These are phyloP conservation scores for Kradibia gibbosae DNA, from an alignment of 1,140 invertebrate species.

Conservation along the genomic window DNA sequence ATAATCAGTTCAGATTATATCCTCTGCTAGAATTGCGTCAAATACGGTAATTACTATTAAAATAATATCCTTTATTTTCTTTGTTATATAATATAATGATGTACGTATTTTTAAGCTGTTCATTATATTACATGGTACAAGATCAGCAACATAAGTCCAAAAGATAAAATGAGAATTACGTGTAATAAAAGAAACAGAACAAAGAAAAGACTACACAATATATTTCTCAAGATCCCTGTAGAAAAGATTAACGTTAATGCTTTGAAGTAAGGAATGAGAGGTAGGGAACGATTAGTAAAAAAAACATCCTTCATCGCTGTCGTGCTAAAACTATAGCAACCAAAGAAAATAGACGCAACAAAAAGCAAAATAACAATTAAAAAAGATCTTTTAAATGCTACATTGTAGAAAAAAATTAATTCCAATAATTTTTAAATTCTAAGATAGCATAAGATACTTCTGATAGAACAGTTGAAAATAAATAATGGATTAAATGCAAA, in stretches of 20 bases:
- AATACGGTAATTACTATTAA: too few species aligned
- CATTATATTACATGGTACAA: not conserved
- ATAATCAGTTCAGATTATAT: too few species aligned
- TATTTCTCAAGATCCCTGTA: not conserved
- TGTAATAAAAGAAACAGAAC: too few species aligned
- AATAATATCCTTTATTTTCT: too few species aligned
- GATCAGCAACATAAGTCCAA: not conserved
- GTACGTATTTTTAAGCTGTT: not conserved
- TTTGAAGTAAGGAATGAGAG: not conserved
- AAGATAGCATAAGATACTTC: too few species aligned
- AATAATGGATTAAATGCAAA: too few species aligned
- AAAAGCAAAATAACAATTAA: not conserved
- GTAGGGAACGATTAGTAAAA: not conserved
- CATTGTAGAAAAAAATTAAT: too few species aligned
- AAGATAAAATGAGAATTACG: not conserved
- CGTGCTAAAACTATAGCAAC: not conserved
- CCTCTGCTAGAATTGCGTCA: too few species aligned
- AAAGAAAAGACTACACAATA: not conserved
- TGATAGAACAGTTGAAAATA: too few species aligned
- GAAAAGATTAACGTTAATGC: slow-evolving; percentile 27
- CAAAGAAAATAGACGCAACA: not conserved
- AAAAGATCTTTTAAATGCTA: not conserved
- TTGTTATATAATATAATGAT: not conserved
- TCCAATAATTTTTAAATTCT: too few species aligned
- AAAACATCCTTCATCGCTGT: not conserved